Evolutionary conservation across 2,888 invertebrate genomes (phyloP), one percentile per base, ranked within the genome.

Genomic region (Dryomyza anilis): DNA sequence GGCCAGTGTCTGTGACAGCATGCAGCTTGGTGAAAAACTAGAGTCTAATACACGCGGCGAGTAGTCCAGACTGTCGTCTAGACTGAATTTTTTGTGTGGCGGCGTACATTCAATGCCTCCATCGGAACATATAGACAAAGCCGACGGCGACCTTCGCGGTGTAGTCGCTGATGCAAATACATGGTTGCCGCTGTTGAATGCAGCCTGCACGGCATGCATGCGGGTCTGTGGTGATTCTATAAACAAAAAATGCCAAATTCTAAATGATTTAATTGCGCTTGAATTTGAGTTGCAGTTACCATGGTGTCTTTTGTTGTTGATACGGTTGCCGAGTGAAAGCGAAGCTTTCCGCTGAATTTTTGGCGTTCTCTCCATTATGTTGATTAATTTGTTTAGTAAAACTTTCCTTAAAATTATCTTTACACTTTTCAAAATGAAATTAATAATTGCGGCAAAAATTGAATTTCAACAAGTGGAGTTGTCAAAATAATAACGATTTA

Each of bases 1-100:
- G 6, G 74, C 71, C 56, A 79, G 67, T 0, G 81, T 78, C 50
- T 81, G 81, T 0, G 81, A 80, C n/a, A 79, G 73, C 6, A 76
- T 59, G 8, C 72, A 73, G 29, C 72, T 73, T 6, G 80, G 81
- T 3, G 81, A 81, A 21, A 75, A 73, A 27, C 76, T 76, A 0
- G 56, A 68, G 57, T 78, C 78, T 53, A 71, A 69, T 1, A 70
- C 33, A 33, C 71, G 73, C 1, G 78, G 79, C 1, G 80, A 79
- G 59, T 75, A 78, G 3, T 77, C 78, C 0, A 76, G 63, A 56
- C 78, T 78, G 25, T 79, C 79, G 63, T 79, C 79, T 29, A 80
- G 67, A 16, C 65, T 73, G 4, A 72, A 64, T 50, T 72, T 77
- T 30, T 71, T 76, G 66, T 72, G 70, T 0, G 81, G 81, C 10